phyloP scores from a whole-genome alignment of 2,113 vertebrate species.

The Nymphicus hollandicus region DNA sequence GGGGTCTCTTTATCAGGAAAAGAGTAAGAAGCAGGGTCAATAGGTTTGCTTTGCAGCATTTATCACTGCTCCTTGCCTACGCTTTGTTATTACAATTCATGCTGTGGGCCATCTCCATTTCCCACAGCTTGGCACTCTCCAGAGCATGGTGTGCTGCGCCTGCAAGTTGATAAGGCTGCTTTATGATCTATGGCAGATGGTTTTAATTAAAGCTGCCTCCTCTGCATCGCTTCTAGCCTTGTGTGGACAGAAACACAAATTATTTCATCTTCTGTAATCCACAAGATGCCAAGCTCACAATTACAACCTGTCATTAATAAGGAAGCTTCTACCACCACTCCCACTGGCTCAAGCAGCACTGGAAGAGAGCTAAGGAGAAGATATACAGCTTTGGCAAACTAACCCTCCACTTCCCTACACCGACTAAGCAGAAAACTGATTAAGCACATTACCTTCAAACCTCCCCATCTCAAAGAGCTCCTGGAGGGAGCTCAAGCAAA shows the following conservation, averaged over 20 bases:
- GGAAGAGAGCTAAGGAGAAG: background rate
- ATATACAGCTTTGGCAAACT: background rate
- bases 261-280: background rate
- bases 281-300: background rate
- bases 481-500: background rate
- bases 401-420: background rate
- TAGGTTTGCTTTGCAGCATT: background rate
- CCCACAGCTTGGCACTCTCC: background rate
- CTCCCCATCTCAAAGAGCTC: fast-evolving
- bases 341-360: background rate
- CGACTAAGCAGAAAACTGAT: background rate
- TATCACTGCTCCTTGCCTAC: background rate
- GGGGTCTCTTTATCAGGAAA: background rate
- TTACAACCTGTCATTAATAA: background rate
- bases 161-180: background rate
- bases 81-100: fast-evolving
- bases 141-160: fast-evolving
- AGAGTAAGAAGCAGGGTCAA: background rate
- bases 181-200: background rate
- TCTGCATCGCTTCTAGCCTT: background rate
- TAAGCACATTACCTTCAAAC: background rate
- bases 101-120: background rate
- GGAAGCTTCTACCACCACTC: background rate
- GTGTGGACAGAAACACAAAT: background rate
- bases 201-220: conserved; percentile 53